Base-by-base conservation (phyloP, 2,797 vertebrate genomes). In the Ibycter americanus region DNA sequence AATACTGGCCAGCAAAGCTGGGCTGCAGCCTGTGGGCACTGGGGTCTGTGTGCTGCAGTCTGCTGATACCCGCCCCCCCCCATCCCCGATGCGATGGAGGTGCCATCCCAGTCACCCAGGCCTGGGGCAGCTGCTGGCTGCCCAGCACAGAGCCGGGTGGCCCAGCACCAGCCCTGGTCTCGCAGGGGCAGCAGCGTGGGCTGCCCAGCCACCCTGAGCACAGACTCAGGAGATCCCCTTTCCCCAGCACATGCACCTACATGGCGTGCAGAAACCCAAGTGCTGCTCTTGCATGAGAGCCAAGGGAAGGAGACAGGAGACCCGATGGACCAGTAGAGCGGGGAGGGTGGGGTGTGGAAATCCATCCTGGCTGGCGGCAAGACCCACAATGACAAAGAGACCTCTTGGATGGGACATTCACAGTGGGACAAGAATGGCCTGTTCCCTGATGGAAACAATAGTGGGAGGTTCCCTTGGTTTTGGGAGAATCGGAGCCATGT, bases 81-180 rank as follows among this genome's bases (percentile, higher is more conserved):
- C 6, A 32, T 49, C 42, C 34, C 14, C 1, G 0, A 2, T 6
- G 40, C 0, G 2, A 27, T 7, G 23, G 36, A n/a, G 44, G 8
- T 49, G 31, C 40, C 4, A 1, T 16, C 44, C 22, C 42, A 55
- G 40, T 12, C 8, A 3, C 6, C 34, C 72, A 9, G 23, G 14
- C 11, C 1, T 56, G 80, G 56, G 38, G 23, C 12, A 15, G 56
- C 72, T 70, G 38, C 34, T 46, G 31, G 40, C 8, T 62, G 51
- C 72, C 55, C 15, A 34, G 58, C 31, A 13, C 40, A n/a, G n/a
- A n/a, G n/a, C n/a, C n/a, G n/a, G n/a, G n/a, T n/a, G n/a, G 51
- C 72, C 55, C 15, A 34, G 58, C 31, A 13, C 40, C 65, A 77
- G 47, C 19, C 22, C 46, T 21, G 47, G 17, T 40, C 71, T 76